These are phyloP conservation scores for Rhorus exstirpatorius DNA, from an alignment of 2,888 invertebrate genomes.

Conservation along the genomic window DNA sequence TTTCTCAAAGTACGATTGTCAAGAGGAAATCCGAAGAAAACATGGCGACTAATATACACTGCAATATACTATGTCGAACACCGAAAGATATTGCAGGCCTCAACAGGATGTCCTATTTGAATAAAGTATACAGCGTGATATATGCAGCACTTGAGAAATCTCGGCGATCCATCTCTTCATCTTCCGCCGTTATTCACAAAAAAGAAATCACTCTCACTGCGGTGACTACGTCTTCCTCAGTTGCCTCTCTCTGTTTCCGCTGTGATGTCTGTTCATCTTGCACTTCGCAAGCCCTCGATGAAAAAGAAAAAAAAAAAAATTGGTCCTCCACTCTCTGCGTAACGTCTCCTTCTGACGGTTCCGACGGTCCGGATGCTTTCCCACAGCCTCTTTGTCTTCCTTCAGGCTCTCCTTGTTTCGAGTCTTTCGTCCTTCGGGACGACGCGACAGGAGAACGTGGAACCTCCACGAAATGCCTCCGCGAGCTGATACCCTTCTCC, in stretches of 20 bases:
- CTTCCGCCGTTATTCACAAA: slow-evolving; percentile 15
- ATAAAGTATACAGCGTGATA: slow-evolving; percentile 24
- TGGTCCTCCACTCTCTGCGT: slow-evolving; percentile 25
- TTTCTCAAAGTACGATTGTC: neutral
- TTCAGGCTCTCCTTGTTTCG: slow-evolving; percentile 39
- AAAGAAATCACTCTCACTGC: slow-evolving; percentile 35
- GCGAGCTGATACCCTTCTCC: slow-evolving; percentile 26
- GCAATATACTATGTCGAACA: neutral
- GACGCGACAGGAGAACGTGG: slow-evolving; percentile 19
- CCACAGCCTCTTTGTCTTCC: slow-evolving; percentile 54
- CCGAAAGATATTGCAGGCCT: neutral
- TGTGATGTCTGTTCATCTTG: neutral
- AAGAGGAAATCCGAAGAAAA: neutral
- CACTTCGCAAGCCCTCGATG: slow-evolving; percentile 33
- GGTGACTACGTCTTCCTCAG: slow-evolving; percentile 32
- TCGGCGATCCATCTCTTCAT: slow-evolving; percentile 39
- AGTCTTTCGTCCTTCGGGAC: slow-evolving; percentile 46
- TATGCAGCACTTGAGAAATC: slow-evolving; percentile 43
- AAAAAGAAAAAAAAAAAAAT: slow-evolving; percentile 28
- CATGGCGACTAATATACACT: neutral
- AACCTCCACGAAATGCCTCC: slow-evolving; percentile 19
- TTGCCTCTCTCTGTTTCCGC: slow-evolving; percentile 8
- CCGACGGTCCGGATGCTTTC: slow-evolving; percentile 55
- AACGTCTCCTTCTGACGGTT: slow-evolving; percentile 46
- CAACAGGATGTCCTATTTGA: slow-evolving; percentile 39